Percentiles rank a stretch among this genome's conserved stretches.
These are phyloP conservation scores for Gonatopus flavifemur DNA, from an alignment of 1,140 invertebrate genomes.

Conservation along the genomic window DNA sequence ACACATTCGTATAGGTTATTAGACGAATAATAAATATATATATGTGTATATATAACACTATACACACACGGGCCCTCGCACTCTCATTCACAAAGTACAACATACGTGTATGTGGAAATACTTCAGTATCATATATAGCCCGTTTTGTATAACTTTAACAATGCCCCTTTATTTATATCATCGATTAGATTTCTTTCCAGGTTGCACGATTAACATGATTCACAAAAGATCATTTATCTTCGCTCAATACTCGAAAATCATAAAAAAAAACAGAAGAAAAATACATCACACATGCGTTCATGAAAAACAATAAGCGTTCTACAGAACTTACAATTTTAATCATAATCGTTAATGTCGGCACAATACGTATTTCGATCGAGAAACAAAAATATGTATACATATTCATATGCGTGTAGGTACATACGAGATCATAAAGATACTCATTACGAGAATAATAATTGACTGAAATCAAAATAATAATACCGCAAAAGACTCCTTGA, in stretches of 20 bases:
- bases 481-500: too few species aligned
- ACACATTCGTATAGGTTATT: constrained; percentile 1
- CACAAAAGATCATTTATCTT: constrained; percentile 10
- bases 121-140: constrained; percentile 37
- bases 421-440: constrained; percentile 27
- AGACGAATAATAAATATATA: constrained; percentile 30
- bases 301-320: constrained; percentile 12
- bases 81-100: constrained; percentile 20
- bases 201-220: constrained; percentile 22
- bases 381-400: constrained; percentile 13
- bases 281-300: constrained; percentile 5
- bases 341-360: constrained; percentile 17
- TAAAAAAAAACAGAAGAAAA: constrained; percentile 1
- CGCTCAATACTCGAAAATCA: too few species aligned
- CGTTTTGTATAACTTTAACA: constrained; percentile 49
- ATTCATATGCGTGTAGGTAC: constrained; percentile 12
- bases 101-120: constrained; percentile 32
- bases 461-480: too few species aligned
- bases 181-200: constrained; percentile 22
- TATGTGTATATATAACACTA: background rate
- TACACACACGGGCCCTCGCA: constrained; percentile 10
- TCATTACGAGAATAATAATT: too few species aligned
- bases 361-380: constrained; percentile 20
- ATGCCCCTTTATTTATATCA: constrained; percentile 47
- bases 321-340: constrained; percentile 16